phyloP scores from a whole-genome alignment of 2,113 vertebrate species.

The Hipposideros armiger region DNA sequence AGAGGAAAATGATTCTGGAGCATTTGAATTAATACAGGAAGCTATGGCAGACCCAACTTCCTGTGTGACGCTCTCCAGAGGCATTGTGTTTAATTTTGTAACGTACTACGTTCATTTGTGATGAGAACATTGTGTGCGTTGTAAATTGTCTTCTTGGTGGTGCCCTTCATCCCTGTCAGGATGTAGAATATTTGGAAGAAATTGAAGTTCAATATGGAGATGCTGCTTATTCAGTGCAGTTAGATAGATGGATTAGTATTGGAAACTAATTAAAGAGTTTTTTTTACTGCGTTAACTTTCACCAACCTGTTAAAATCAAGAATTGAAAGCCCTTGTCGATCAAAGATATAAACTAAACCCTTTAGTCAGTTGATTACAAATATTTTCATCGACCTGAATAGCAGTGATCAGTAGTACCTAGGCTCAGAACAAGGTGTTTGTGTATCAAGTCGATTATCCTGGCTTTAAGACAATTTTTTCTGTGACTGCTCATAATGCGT shows the following conservation, averaged over 20 bases:
- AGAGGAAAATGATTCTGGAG: neutral
- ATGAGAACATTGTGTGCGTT: slow-evolving; percentile 6
- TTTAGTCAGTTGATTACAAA: slow-evolving; percentile 48
- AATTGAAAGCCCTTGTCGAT: slow-evolving; percentile 58
- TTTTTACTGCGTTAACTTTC: neutral
- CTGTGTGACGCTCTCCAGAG: neutral
- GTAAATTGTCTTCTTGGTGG: slow-evolving; percentile 36
- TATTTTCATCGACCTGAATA: slow-evolving; percentile 61
- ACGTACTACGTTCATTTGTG: neutral
- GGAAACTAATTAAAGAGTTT: slow-evolving; percentile 44
- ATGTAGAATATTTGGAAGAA: slow-evolving; percentile 42
- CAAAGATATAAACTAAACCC: slow-evolving; percentile 7
- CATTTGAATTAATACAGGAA: slow-evolving; percentile 8
- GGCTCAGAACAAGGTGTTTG: slow-evolving; percentile 7
- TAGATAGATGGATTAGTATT: neutral
- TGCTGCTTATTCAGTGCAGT: slow-evolving; percentile 12
- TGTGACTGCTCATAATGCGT: neutral
- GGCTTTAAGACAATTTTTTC: slow-evolving; percentile 36
- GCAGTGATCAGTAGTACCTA: slow-evolving; percentile 39
- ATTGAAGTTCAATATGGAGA: neutral
- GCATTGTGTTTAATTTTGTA: slow-evolving; percentile 14
- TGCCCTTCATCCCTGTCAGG: slow-evolving; percentile 29
- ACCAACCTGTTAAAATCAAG: slow-evolving; percentile 56
- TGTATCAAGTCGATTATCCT: slow-evolving; percentile 16
- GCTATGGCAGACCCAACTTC: neutral